Base-by-base conservation (phyloP, 2,888 invertebrate species). In the Pollenia griseotomentosa region DNA sequence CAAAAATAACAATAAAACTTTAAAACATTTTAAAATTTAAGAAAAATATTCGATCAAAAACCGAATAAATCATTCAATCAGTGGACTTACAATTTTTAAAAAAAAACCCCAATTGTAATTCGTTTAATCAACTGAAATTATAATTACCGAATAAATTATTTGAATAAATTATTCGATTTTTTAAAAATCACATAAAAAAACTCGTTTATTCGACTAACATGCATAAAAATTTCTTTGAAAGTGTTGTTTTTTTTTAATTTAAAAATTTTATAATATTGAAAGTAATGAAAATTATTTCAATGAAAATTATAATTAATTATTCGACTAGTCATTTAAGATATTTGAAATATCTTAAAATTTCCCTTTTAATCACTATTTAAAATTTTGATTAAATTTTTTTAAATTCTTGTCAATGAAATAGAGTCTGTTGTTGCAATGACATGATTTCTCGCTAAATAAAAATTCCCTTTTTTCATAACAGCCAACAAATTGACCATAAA, bases 381-480 rank as follows among this genome's bases (percentile, higher is more conserved):
- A 55, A 57, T 57, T 57, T 23, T 5, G 0, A 5, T 53, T 53
- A 9, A 16, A 53, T 53, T 53, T n/a, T n/a, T 16, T 8, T 19
- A 59, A 73, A 59, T 46, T 33, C 6, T n/a, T 63, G 42, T 65
- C 44, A 19, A 23, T 23, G 11, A 40, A 75, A 42, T 42, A 4
- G 6, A 51, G 10, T 42, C 51, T 63, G 1, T 42, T 1, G n/a
- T 2, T 12, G 9, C 19, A 33, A 23, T 65, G n/a, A 53, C 53
- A 46, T 55, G 42, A 1, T 23, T 77, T 53, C 23, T 65, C 23
- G 23, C 2, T 42, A n/a, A 16, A 63, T 10, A 63, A 61, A 61
- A 51, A 42, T 74, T 51, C 12, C 3, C 12, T 75, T 75, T 63
- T 63, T 65, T 59, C 46, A 14, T 4, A 59, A 11, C 23, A n/a